Conservation (phyloP, 2,888 invertebrate genomes). For the Epirrhoe alternata region DNA sequence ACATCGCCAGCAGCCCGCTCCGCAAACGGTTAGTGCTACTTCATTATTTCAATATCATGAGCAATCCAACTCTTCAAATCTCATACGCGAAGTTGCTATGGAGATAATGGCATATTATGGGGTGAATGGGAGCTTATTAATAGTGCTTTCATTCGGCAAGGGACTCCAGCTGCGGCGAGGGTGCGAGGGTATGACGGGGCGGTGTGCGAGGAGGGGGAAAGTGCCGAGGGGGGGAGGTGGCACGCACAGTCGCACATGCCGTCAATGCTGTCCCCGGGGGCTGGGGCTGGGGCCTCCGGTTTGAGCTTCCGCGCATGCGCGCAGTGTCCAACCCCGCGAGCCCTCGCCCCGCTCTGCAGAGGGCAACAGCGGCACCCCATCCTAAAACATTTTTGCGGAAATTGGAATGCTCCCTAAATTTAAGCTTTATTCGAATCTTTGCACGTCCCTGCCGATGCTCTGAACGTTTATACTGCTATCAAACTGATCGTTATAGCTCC, state of each 20-base stretch:
- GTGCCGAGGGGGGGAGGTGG: conserved; percentile 38
- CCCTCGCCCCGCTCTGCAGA: conserved; percentile 68
- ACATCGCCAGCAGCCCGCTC: conserved; percentile 89
- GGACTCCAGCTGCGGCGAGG: conserved; percentile 52
- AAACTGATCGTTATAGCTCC: conserved; percentile 29
- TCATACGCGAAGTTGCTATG: conserved; percentile 57
- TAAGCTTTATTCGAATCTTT: conserved; percentile 46
- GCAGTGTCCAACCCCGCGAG: conserved; percentile 54
- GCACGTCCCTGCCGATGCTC: conserved; percentile 33
- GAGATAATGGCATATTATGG: conserved; percentile 63
- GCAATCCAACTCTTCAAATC: conserved; percentile 21
- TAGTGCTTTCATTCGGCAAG: conserved; percentile 60
- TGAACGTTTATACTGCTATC: conserved; percentile 31
- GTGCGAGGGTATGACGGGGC: conserved; percentile 38
- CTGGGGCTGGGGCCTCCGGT: conserved; percentile 48
- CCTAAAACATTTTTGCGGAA: conserved; percentile 76
- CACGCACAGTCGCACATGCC: conserved; percentile 57
- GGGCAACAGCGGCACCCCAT: conserved; percentile 67
- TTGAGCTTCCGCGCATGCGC: conserved; percentile 68
- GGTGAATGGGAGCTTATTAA: conserved; percentile 78
- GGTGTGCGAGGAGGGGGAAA: conserved; percentile 46
- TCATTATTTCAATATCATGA: conserved; percentile 17
- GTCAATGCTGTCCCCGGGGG: conserved; percentile 66
- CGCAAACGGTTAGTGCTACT: conserved; percentile 84
- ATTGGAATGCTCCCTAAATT: conserved; percentile 71